Evolutionary conservation across 2,888 invertebrate species (phyloP).

Genomic region (Acanthosepion lycidas): DNA sequence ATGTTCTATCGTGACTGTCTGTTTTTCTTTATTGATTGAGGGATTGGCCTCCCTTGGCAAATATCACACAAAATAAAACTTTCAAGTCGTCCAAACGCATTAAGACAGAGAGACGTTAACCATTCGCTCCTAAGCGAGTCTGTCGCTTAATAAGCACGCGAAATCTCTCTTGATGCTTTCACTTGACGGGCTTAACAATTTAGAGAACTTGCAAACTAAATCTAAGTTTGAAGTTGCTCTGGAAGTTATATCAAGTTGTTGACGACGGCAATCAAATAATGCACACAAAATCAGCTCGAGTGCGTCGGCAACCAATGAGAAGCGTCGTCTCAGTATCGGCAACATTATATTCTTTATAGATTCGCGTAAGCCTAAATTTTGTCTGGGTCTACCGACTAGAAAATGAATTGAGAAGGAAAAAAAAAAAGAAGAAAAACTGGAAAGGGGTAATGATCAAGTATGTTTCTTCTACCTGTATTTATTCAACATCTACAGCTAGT

Average conservation of each 20-base stretch:
- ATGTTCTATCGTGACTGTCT: background rate
- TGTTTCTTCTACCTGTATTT: too few relatives aligned
- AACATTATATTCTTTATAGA: too few relatives aligned
- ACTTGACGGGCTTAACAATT: background rate
- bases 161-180: background rate
- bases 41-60: background rate
- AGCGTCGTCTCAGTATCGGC: too few relatives aligned
- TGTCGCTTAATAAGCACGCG: slow-evolving; percentile 7
- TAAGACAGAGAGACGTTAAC: background rate
- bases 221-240: background rate
- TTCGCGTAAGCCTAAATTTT: too few relatives aligned
- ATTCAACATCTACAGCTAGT: too few relatives aligned
- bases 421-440: too few relatives aligned
- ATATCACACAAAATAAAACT: background rate
- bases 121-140: background rate
- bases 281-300: too few relatives aligned
- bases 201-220: background rate
- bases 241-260: background rate
- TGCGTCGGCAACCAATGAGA: too few relatives aligned
- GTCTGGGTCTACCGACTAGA: too few relatives aligned
- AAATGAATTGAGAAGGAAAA: too few relatives aligned
- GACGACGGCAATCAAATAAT: background rate
- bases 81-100: background rate
- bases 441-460: too few relatives aligned
- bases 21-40: background rate